phyloP scores from a whole-genome alignment of 2,888 invertebrate genomes.

The Cephus pulcher region DNA sequence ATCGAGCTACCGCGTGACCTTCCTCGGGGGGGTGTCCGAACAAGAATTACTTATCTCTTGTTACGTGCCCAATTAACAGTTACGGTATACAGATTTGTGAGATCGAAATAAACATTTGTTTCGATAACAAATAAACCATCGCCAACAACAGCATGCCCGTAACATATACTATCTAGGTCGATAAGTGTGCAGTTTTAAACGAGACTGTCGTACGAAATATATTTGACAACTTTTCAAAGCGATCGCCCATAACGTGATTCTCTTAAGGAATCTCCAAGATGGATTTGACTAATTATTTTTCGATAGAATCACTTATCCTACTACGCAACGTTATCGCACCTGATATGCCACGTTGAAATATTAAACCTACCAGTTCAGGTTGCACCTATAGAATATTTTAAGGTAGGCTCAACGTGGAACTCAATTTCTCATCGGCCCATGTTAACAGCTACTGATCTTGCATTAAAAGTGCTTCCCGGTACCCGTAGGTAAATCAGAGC shows the following conservation, averaged over 20 bases:
- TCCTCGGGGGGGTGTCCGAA: constrained; percentile 17
- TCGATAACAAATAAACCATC: constrained; percentile 6
- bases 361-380: too few species aligned
- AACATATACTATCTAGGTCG: too few species aligned
- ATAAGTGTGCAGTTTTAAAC: too few species aligned
- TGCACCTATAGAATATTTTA: not conserved
- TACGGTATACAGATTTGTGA: not conserved
- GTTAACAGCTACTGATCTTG: not conserved
- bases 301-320: not conserved
- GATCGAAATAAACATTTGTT: not conserved
- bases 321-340: too few species aligned
- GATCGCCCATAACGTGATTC: not conserved
- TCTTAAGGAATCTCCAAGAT: not conserved
- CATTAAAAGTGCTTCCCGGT: not conserved
- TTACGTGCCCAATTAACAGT: not conserved
- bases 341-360: too few species aligned
- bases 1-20: constrained; percentile 39
- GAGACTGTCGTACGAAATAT: too few species aligned
- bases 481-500: too few species aligned
- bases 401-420: not conserved
- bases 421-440: not conserved
- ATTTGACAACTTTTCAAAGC: too few species aligned
- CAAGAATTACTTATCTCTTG: not conserved
- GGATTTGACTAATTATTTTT: not conserved
- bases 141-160: not conserved